Evolutionary conservation across 64 coral and sea anemone species (phyloP), one percentile per base, ranked within the genome.

Genomic region (Pachyseris speciosa): DNA sequence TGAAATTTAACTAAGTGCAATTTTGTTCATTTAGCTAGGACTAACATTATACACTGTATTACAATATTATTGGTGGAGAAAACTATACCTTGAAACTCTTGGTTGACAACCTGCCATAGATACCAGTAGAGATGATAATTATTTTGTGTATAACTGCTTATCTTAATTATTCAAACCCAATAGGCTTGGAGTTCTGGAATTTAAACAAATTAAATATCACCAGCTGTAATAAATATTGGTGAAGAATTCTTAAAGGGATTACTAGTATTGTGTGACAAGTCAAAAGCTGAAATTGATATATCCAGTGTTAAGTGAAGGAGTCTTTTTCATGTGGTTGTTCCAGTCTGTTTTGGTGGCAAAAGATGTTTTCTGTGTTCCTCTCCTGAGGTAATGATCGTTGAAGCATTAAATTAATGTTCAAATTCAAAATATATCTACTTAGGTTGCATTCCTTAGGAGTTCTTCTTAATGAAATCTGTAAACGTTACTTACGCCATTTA

Each of bases 391-490:
- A 27, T 58, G 36, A 81, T 38, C 49, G 40, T 37, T 60, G 52
- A 61, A 81, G 77, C 77, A 55, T 61, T 63, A 20, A 63, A 81
- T 63, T 63, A n/a, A 39, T 80, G 32, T 13, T 7, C 11, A 30
- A 19, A 60, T 61, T 81, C 19, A 63, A 20, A 39, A 71, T 71
- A 71, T 61, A 5, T 11, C 28, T 12, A n/a, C 16, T 20, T 37
- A 58, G 31, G 36, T 57, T 57, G 51, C 75, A 80, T 80, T 80
- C 75, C 75, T 37, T 37, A 38, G 28, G 75, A 28, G 7, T 34
- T 2, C 32, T 37, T 80, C 28, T 53, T 57, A 80, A 55, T 80
- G 75, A 80, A 58, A 58, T 74, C 45, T 74, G 70, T n/a, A 74
- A 74, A 74, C 40, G n/a, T 39, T 44, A 74, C 40, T 74, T n/a